A percentile compares a stretch with the other conserved stretches of the same genome.
Conservation (phyloP, 2,797 vertebrate genomes). For the Urocyon cinereoargenteus region DNA sequence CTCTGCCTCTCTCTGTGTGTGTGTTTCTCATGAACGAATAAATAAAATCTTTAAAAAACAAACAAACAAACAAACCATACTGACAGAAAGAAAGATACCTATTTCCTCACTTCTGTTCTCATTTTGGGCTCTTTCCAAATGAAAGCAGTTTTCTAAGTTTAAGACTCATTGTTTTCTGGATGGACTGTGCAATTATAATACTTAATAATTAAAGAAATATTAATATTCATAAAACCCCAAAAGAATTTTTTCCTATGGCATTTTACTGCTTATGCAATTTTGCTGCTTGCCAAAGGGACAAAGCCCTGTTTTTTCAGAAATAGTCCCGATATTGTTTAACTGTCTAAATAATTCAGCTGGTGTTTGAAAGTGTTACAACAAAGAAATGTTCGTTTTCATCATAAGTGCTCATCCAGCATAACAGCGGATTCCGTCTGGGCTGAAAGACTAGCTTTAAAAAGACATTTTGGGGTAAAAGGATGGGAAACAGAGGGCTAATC, state of each 20-base stretch:
- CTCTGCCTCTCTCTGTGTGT: too few species aligned
- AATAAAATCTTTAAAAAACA: neutral
- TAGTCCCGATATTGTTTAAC: neutral
- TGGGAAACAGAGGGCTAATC: neutral
- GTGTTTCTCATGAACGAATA: neutral
- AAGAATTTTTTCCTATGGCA: neutral
- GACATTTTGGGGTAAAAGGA: neutral
- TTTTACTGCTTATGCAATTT: conserved; percentile 11
- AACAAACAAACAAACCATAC: neutral
- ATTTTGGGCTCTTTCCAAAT: neutral
- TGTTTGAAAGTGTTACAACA: neutral
- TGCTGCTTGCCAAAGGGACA: conserved; percentile 24
- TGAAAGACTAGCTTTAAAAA: neutral
- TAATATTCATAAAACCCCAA: neutral
- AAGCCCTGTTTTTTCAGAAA: neutral
- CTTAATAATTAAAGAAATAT: conserved; percentile 44
- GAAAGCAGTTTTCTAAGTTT: conserved; percentile 27
- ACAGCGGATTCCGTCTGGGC: neutral
- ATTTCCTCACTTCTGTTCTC: neutral
- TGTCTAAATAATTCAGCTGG: conserved; percentile 28
- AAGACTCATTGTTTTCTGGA: neutral
- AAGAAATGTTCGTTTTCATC: neutral
- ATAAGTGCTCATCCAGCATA: neutral
- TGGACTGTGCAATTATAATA: neutral
- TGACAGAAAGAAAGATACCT: neutral